Base-by-base conservation (phyloP, 2,113 vertebrate species). In the Junco hyemalis region DNA sequence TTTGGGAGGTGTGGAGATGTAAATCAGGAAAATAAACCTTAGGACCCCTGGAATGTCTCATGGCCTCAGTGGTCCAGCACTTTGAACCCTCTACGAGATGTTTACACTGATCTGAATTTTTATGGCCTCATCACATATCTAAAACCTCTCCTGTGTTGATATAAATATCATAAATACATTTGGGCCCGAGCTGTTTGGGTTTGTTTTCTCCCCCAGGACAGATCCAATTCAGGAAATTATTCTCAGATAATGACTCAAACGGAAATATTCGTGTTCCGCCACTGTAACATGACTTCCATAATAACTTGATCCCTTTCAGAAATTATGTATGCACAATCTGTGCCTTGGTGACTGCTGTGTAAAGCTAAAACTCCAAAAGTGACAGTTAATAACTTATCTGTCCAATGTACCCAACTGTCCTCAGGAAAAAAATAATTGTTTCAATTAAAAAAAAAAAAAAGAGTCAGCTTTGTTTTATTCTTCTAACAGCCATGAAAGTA, bases 361-460 rank as follows among this genome's bases (percentile, higher is more conserved):
- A 85, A 83, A 92, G 81, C 66, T 78, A 72, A 94, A 80, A 85
- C 48, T 92, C 70, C 53, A 44, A 77, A 94, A 95, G 71, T 82
- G 90, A 87, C 80, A 63, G 86, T 82, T 95, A 96, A 96, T 94
- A 93, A 92, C 71, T 92, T 92, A 73, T 81, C 90, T 92, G 88
- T 82, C 5, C 2, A 77, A 90, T 21, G 78, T 90, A 57, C 54
- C 54, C 78, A 73, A 79, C 71, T 66, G 54, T 91, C 92, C 73
- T 86, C 11, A 0, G 65, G 60, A 66, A 96, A 96, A 90, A 93
- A 94, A 94, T 51, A 91, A 85, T 86, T 96, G 82, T 88, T 94
- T 93, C 88, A 84, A 91, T 83, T 87, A 64, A 72, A 78, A 79
- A 66, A 22, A 56, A 33, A 56, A 57, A 59, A 51, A n/a, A 12